A percentile compares a stretch with the other conserved stretches of the same genome.
phyloP scores from a whole-genome alignment of 1,140 invertebrate species.

The Anastrepha obliqua region DNA sequence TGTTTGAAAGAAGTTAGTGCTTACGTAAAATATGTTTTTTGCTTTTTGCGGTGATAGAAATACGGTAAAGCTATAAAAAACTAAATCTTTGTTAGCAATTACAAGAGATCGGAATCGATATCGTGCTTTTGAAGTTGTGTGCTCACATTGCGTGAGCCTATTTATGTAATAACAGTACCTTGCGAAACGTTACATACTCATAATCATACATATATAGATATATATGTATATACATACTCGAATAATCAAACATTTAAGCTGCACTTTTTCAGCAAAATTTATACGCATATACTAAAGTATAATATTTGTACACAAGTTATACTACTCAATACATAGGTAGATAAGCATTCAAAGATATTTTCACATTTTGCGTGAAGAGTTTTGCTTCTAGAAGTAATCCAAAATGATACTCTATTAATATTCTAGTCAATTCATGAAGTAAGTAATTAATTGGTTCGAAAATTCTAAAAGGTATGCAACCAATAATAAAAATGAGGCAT shows the following conservation, averaged over 20 bases:
- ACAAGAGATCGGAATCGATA: background rate
- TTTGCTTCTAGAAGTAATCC: background rate
- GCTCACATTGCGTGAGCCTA: slow-evolving; percentile 3
- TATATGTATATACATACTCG: background rate
- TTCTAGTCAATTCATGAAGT: slow-evolving; percentile 29
- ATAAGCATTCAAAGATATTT: background rate
- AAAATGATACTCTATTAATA: background rate
- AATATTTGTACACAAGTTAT: slow-evolving; percentile 16
- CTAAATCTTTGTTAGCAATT: too few species aligned
- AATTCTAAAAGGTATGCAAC: background rate
- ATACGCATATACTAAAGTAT: background rate
- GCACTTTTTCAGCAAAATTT: background rate
- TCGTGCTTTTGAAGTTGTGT: background rate
- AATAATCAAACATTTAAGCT: background rate
- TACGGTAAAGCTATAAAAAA: too few species aligned
- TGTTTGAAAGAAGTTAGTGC: too few species aligned
- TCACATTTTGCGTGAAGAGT: background rate
- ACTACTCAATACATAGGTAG: background rate
- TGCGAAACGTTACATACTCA: slow-evolving; percentile 44
- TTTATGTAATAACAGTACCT: slow-evolving; percentile 24
- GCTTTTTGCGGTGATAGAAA: too few species aligned
- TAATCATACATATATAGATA: background rate
- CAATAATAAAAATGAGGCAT: background rate
- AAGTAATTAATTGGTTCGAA: background rate
- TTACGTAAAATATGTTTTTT: too few species aligned